A percentile compares a stretch with the other conserved stretches of the same genome.
Conservation (phyloP, 1,140 invertebrate genomes). For the Rhyzopertha dominica region DNA sequence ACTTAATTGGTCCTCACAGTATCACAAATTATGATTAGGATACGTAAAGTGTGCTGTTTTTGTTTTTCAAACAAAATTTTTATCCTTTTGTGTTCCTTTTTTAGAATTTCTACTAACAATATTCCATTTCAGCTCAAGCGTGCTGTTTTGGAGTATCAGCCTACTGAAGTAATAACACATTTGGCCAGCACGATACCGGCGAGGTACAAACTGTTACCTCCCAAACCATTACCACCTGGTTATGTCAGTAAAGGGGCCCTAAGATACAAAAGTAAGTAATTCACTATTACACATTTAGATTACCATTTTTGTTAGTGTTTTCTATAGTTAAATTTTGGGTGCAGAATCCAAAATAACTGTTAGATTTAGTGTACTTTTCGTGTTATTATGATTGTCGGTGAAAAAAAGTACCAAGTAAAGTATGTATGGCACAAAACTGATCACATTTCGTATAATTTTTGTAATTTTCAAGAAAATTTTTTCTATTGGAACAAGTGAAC, state of each 20-base stretch:
- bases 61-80: too few relatives aligned
- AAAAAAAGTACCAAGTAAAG: too few relatives aligned
- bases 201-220: too few relatives aligned
- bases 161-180: constrained; percentile 26
- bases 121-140: constrained; percentile 22
- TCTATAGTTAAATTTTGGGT: background rate
- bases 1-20: too few relatives aligned
- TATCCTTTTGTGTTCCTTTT: too few relatives aligned
- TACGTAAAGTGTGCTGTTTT: too few relatives aligned
- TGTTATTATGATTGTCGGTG: background rate
- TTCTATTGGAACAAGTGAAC: too few relatives aligned
- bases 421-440: background rate
- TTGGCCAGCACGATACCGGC: too few relatives aligned
- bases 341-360: background rate
- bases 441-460: too few relatives aligned
- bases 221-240: constrained; percentile 22
- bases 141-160: constrained; percentile 28
- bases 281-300: background rate
- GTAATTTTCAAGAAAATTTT: too few relatives aligned
- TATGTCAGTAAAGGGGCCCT: constrained; percentile 30
- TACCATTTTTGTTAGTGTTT: constrained; percentile 3
- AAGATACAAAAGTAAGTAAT: constrained; percentile 26
- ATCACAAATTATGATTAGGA: too few relatives aligned
- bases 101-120: too few relatives aligned
- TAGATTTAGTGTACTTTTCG: background rate